Evolutionary conservation across 2,888 invertebrate genomes (phyloP), one percentile per base, ranked within the genome.

Genomic region (Ramazzottius varieornatus): DNA sequence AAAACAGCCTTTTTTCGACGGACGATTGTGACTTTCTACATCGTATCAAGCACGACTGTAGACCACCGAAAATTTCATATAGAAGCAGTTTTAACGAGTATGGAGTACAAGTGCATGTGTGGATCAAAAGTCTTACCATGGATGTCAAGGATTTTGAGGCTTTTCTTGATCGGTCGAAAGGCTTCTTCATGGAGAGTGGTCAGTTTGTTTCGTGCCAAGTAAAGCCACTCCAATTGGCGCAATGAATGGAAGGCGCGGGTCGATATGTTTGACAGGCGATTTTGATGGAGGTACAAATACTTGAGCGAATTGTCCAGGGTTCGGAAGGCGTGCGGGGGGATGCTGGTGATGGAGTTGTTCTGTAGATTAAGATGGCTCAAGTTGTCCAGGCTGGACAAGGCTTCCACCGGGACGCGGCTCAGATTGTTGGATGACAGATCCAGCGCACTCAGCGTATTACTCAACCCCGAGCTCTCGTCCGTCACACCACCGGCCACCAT

Each of bases 221-320:
- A 88, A 64, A 91, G 76, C 13, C 86, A 87, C 79, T 90, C 89
- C 77, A 91, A 77, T 1, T 89, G 89, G 76, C 89, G 88, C 68
- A 91, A 79, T 75, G 88, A 87, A 73, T 88, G 87, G 73, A 91
- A 89, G 54, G 86, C 84, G 72, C 83, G 83, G 29, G 65, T 67
- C 2, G 68, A 67, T 8, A 71, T 63, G 29, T 46, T 64, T 24
- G 33, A 33, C 29, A 64, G 8, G 2, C 32, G 32, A 33, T 90
- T 90, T 76, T 89, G 89, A 73, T 90, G 88, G 69, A 91, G 78
- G 75, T 88, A 88, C 33, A 91, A 82, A 78, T 89, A 90, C n/a
- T 90, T 89, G 69, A 91, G 85, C 33, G 88, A 87, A 75, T 88
- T 87, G 32, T 90, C 90, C 72, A 85, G 91, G 64, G 87, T 86